A percentile compares a stretch with the other conserved stretches of the same genome.
Conservation (phyloP, 2,797 vertebrate genomes). For the Myotis planiceps region DNA sequence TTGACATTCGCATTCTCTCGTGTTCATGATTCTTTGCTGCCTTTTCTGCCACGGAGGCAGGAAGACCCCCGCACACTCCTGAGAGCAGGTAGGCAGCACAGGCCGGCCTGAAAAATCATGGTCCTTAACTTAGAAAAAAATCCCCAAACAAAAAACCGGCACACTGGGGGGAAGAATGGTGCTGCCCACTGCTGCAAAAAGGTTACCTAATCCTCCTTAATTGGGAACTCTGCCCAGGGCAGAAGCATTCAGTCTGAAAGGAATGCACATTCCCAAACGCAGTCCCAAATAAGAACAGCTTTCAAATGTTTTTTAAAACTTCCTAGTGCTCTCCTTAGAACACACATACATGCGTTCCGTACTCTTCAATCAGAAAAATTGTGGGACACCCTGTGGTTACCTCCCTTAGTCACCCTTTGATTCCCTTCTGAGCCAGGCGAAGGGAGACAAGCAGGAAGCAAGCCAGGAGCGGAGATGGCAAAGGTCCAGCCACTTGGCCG, state of each 20-base stretch:
- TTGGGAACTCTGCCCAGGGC: not conserved
- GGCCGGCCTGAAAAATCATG: not conserved
- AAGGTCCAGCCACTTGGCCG: not conserved
- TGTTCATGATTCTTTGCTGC: not conserved
- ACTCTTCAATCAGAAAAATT: not conserved
- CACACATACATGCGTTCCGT: not conserved
- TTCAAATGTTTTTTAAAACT: not conserved
- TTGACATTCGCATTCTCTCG: not conserved
- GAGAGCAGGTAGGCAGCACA: not conserved
- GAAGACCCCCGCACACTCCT: not conserved
- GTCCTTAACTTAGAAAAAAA: not conserved
- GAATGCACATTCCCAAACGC: not conserved
- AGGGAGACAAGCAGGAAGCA: not conserved
- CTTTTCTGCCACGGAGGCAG: not conserved
- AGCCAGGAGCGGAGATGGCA: not conserved
- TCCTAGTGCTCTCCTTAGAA: not conserved
- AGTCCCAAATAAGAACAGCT: conserved; percentile 36
- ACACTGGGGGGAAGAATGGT: conserved; percentile 15
- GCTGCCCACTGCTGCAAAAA: not conserved
- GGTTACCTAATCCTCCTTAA: conserved; percentile 49
- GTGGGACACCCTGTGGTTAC: not conserved
- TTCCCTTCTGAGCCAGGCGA: not conserved
- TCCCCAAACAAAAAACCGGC: conserved; percentile 15
- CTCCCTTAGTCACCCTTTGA: not conserved
- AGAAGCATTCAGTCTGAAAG: conserved; percentile 41